phyloP scores from a whole-genome alignment of 2,888 invertebrate species.

The Rugalucina vietnamica region DNA sequence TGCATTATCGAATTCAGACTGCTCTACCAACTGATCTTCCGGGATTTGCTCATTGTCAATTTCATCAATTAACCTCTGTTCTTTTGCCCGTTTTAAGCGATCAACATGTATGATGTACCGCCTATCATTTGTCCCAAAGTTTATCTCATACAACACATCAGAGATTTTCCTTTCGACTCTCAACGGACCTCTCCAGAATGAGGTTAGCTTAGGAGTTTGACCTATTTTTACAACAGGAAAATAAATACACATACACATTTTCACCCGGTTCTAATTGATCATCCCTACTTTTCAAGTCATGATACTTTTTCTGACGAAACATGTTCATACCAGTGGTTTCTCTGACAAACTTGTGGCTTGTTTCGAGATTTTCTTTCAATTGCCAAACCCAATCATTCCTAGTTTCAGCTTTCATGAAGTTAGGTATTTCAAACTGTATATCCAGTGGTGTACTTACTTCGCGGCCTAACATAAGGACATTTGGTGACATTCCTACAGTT shows the following conservation, averaged over 20 bases:
- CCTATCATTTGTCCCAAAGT: not conserved
- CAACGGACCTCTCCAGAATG: not conserved
- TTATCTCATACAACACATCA: not conserved
- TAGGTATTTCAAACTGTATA: not conserved
- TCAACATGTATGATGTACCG: not conserved
- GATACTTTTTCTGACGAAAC: not conserved
- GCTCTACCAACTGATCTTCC: too few relatives aligned
- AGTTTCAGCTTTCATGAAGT: not conserved
- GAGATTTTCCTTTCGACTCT: not conserved
- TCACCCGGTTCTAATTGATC: not conserved
- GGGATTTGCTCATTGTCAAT: too few relatives aligned
- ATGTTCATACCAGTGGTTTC: not conserved
- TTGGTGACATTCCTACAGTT: slow-evolving; percentile 41
- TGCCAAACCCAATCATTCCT: not conserved
- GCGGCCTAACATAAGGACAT: slow-evolving; percentile 44
- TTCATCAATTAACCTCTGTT: not conserved
- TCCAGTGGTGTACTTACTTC: slow-evolving; percentile 16
- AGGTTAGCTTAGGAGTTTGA: not conserved
- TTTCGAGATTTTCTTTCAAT: not conserved
- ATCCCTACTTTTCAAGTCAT: not conserved
- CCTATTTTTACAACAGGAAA: not conserved
- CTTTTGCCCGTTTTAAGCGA: not conserved
- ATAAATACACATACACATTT: not conserved
- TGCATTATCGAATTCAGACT: too few relatives aligned
- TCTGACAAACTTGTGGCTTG: not conserved